phyloP scores from a whole-genome alignment of 2,888 invertebrate genomes.

The Stenchaetothrips biformis region DNA sequence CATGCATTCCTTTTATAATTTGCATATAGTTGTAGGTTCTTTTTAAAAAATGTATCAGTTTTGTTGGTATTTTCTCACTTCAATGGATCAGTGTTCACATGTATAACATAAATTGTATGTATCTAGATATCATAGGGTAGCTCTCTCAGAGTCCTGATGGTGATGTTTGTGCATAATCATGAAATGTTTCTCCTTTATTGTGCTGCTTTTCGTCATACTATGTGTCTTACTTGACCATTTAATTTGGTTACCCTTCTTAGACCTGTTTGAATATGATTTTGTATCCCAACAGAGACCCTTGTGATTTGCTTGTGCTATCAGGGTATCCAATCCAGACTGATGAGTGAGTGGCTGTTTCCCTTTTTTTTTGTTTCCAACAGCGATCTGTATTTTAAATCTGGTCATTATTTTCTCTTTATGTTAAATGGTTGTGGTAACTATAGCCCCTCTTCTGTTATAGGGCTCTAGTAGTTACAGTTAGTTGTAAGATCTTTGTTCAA shows the following conservation, averaged over 20 bases:
- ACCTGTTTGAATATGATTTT: too few relatives aligned
- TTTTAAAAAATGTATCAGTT: neutral
- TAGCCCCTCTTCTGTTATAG: too few relatives aligned
- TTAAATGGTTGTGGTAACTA: neutral
- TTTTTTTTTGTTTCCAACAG: too few relatives aligned
- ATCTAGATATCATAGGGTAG: neutral
- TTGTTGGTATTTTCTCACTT: neutral
- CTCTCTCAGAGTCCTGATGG: neutral
- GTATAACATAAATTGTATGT: neutral
- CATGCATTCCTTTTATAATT: neutral
- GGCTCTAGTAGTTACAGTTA: too few relatives aligned
- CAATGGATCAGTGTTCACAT: neutral
- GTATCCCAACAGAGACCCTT: too few relatives aligned
- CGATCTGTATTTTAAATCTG: neutral
- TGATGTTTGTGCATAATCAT: neutral
- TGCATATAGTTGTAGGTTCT: neutral
- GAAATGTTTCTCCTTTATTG: neutral
- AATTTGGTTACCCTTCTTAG: neutral
- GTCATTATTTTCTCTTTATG: neutral
- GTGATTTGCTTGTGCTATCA: too few relatives aligned
- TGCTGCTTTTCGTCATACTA: neutral
- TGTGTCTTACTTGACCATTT: neutral
- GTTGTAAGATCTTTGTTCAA: too few relatives aligned
- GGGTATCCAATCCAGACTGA: too few relatives aligned
- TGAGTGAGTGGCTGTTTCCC: too few relatives aligned